Conservation (phyloP, 2,888 invertebrate species). For the Epinotia ramella region DNA sequence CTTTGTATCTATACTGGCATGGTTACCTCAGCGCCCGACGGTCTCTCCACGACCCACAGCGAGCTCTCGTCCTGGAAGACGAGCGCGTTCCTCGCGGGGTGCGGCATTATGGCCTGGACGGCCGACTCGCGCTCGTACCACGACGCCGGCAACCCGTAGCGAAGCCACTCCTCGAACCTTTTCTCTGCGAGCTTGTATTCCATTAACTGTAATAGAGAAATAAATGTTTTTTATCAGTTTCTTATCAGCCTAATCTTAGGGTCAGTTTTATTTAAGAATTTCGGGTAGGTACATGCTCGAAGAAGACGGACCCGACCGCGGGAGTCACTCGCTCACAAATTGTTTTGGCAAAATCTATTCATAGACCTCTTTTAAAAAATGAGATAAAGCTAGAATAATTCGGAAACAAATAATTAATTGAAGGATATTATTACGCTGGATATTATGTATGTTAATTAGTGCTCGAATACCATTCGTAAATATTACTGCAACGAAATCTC, state of each 20-base stretch:
- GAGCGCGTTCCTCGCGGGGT: conserved; percentile 87
- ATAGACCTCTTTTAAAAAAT: no score
- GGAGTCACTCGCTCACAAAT: no score
- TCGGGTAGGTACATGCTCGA: background rate
- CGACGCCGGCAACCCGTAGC: conserved; percentile 80
- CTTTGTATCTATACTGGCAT: background rate
- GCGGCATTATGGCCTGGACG: conserved; percentile 86
- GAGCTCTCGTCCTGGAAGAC: conserved; percentile 90
- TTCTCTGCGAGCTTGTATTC: conserved; percentile 89
- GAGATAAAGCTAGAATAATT: background rate
- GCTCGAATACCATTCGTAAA: background rate
- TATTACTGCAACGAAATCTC: background rate
- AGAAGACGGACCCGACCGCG: no score
- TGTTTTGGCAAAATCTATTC: no score
- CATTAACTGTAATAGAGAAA: conserved; percentile 84
- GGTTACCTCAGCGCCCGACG: conserved; percentile 2
- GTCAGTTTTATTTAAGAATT: background rate
- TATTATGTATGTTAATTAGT: background rate
- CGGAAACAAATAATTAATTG: background rate
- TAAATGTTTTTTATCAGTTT: background rate
- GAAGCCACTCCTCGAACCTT: conserved; percentile 88
- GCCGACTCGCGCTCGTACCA: conserved; percentile 86
- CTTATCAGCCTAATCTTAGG: background rate
- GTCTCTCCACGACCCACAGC: conserved; percentile 81
- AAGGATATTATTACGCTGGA: background rate